Evolutionary conservation across 2,113 vertebrate species (phyloP).

Genomic region (Aix galericulata): DNA sequence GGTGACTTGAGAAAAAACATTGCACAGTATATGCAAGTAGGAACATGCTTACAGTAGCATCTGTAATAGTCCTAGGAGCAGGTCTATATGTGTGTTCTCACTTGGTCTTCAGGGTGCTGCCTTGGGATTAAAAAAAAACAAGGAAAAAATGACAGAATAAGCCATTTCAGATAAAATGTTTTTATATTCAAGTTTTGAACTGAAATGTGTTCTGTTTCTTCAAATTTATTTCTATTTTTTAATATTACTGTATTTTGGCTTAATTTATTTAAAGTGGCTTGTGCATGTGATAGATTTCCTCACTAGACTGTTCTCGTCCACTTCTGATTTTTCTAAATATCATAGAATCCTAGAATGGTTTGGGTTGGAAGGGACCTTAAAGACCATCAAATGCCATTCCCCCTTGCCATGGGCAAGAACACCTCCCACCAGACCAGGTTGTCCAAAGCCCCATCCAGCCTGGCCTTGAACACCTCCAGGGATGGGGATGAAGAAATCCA

Average conservation of each 20-base stretch:
- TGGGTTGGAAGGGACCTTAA: too few species aligned
- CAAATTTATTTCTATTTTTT: not conserved
- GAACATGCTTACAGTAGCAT: not conserved
- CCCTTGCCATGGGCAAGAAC: too few species aligned
- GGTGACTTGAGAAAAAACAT: not conserved
- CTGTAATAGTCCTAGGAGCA: not conserved
- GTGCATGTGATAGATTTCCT: not conserved
- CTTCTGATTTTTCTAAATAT: not conserved
- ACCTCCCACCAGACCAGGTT: too few species aligned
- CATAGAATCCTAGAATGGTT: too few species aligned
- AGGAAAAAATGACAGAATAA: not conserved
- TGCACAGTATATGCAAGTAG: not conserved
- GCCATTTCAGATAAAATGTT: not conserved
- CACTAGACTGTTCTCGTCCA: not conserved
- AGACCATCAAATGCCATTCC: too few species aligned
- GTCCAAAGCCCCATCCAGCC: too few species aligned
- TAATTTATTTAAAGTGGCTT: not conserved
- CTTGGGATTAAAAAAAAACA: not conserved
- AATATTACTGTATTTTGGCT: not conserved
- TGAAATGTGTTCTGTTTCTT: not conserved
- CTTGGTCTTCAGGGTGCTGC: not conserved
- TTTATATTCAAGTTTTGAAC: not conserved
- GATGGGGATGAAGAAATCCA: too few species aligned
- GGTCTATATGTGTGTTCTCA: not conserved
- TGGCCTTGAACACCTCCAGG: too few species aligned